Evolutionary conservation across 2,113 vertebrate species (phyloP), one percentile per base, ranked within the genome.

Genomic region (Corythornis madagascariensis): DNA sequence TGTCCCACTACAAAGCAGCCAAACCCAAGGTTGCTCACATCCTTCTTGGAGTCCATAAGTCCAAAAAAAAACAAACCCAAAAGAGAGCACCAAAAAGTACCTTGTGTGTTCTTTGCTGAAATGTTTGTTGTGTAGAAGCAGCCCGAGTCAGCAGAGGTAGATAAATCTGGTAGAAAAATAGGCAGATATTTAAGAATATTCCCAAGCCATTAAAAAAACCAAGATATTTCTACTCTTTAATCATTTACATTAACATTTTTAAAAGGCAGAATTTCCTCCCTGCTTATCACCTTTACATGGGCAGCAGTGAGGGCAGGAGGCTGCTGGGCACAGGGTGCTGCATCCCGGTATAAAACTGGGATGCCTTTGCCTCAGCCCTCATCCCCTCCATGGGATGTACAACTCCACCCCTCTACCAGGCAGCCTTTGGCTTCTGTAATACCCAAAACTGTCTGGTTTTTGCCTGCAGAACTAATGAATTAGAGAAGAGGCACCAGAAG

Each of bases 401-500:
- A 70, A 83, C 66, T 28, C 64, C 11, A 0, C 14, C 28, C 90
- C 31, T 2, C 29, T 69, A 85, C 22, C 71, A 89, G 66, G 1
- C 11, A 88, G 50, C n/a, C 19, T 47, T 52, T 42, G 61, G 50
- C 59, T 89, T 21, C 14, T 25, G 48, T 16, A 55, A 55, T 11
- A 47, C 43, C 35, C 18, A 10, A 50, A 90, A 89, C 57, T 17
- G 1, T 8, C 43, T 83, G 6, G 2, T 66, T 79, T 55, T 35
- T 16, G 0, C 65, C 74, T 55, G 67, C 88, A 92, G 81, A 88
- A 93, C 83, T 47, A 81, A 93, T 42, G 61, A 57, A 78, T 90
- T 81, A 15, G 64, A 85, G 88, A 70, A 87, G 72, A 17, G 21
- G 35, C 56, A 89, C 38, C 72, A 83, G 75, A 70, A 76, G 0